phyloP scores from a whole-genome alignment of 2,888 invertebrate genomes.

The Parochlus steinenii region DNA sequence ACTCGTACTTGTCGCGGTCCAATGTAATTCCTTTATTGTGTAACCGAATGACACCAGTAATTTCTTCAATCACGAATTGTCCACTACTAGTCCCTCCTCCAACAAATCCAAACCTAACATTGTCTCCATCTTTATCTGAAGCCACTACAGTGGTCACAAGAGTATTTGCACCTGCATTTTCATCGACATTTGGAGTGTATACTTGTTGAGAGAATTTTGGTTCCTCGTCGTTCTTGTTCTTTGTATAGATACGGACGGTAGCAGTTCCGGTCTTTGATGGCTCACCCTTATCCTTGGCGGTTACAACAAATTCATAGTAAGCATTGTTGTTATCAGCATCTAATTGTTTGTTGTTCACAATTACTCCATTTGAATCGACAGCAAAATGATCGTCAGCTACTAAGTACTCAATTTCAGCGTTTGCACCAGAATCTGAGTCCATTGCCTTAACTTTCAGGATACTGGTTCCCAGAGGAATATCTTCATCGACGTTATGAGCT shows the following conservation, averaged over 20 bases:
- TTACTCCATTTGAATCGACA: conserved; percentile 83
- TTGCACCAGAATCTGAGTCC: conserved; percentile 87
- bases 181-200: conserved; percentile 90
- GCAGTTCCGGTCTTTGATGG: conserved; percentile 85
- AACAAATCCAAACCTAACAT: conserved; percentile 82
- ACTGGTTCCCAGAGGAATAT: conserved; percentile 78
- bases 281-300: conserved; percentile 88
- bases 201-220: conserved; percentile 94
- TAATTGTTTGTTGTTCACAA: conserved; percentile 80
- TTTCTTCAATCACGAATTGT: conserved; percentile 89
- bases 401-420: conserved; percentile 85
- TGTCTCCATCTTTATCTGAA: conserved; percentile 93
- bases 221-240: conserved; percentile 94
- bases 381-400: conserved; percentile 88
- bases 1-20: conserved; percentile 84
- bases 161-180: conserved; percentile 89
- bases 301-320: conserved; percentile 87
- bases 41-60: conserved; percentile 82
- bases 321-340: conserved; percentile 95
- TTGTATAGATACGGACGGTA: conserved; percentile 89
- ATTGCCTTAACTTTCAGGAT: conserved; percentile 91
- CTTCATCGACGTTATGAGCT: conserved; percentile 91
- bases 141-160: conserved; percentile 93
- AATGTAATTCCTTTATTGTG: conserved; percentile 74
- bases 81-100: conserved; percentile 81